A percentile compares a stretch with the other conserved stretches of the same genome.
phyloP scores from a whole-genome alignment of 2,888 invertebrate genomes.

The Tipula lateralis region DNA sequence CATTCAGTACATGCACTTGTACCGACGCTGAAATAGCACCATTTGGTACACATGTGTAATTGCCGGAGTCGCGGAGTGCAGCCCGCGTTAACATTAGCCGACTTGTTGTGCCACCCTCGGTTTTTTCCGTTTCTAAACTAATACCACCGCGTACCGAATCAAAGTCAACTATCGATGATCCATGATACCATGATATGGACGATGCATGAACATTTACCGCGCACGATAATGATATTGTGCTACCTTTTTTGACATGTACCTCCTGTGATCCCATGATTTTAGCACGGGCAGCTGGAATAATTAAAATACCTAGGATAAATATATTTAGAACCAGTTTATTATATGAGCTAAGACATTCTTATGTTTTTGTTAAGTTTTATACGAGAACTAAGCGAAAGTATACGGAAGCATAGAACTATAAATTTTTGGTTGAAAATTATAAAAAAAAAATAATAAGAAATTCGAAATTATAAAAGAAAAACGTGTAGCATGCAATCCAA shows the following conservation, averaged over 20 bases:
- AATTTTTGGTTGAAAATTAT: too few species aligned
- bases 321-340: not conserved
- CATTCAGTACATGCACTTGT: conserved; percentile 79
- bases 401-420: not conserved
- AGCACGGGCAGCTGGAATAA: conserved; percentile 71
- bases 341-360: not conserved
- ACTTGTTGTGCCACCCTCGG: conserved; percentile 79
- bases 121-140: conserved; percentile 84
- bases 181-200: conserved; percentile 73
- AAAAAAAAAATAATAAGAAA: not conserved
- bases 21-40: conserved; percentile 78
- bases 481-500: not conserved
- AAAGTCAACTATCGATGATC: conserved; percentile 74
- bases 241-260: conserved; percentile 84
- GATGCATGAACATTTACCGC: conserved; percentile 82
- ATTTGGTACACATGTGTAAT: conserved; percentile 84
- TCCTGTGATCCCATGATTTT: conserved; percentile 80
- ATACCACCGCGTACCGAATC: conserved; percentile 81
- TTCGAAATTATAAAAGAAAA: not conserved
- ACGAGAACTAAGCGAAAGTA: not conserved
- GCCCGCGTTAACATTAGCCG: conserved; percentile 80
- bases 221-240: conserved; percentile 84
- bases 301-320: conserved; percentile 30
- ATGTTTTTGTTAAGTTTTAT: not conserved
- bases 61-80: conserved; percentile 77